Conservation (phyloP, 2,113 vertebrate genomes). For the human region GRCh38 chr2:176677501-176678000, state of each 20-base stretch:
- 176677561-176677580: conserved; percentile 55
- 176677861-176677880: conserved; percentile 53
- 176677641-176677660: conserved; percentile 55
- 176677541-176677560: conserved; percentile 65
- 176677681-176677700: conserved; percentile 60
- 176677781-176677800: conserved; percentile 71
- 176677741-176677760: conserved; percentile 56
- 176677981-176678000: conserved; percentile 45
- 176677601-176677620: conserved; percentile 64
- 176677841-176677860: conserved; percentile 53
- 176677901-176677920: conserved; percentile 47
- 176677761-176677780: conserved; percentile 60
- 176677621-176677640: conserved; percentile 52
- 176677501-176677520: conserved; percentile 77
- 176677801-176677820: conserved; percentile 66
- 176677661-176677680: conserved; percentile 56
- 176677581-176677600: conserved; percentile 71
- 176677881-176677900: conserved; percentile 57
- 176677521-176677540: conserved; percentile 72
- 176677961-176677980: conserved; percentile 25
- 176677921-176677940: conserved; percentile 25
- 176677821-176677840: conserved; percentile 68
- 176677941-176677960: conserved; percentile 6
- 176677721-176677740: conserved; percentile 37
- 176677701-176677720: conserved; percentile 58